These are phyloP conservation scores for Bombyx mandarina DNA, from an alignment of 1,140 invertebrate genomes.

Conservation along the genomic window DNA sequence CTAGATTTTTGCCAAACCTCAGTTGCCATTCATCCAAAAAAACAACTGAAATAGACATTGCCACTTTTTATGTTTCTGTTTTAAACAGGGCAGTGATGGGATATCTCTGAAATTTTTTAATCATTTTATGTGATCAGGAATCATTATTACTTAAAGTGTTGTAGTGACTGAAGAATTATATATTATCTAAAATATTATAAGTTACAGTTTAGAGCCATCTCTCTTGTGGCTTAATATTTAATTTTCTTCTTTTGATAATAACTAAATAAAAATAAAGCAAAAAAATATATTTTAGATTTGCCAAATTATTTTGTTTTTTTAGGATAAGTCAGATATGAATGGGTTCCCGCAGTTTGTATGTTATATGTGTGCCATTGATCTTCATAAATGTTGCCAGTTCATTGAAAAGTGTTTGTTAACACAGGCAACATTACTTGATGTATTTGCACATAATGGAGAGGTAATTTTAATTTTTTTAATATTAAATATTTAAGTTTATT, in stretches of 20 bases:
- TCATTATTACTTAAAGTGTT: neutral
- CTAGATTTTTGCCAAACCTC: too few relatives aligned
- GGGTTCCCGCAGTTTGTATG: slow-evolving; percentile 22
- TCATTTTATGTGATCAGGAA: neutral
- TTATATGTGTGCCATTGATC: slow-evolving; percentile 13
- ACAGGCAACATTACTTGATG: slow-evolving; percentile 18
- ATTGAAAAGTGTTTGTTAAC: slow-evolving; percentile 18
- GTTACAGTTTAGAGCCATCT: neutral
- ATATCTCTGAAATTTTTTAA: too few relatives aligned
- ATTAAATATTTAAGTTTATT: too few relatives aligned
- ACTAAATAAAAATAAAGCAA: slow-evolving; percentile 9
- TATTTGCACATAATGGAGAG: slow-evolving; percentile 20
- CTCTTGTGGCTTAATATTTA: slow-evolving; percentile 1
- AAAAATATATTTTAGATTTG: slow-evolving; percentile 18
- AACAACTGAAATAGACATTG: too few relatives aligned
- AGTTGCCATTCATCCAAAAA: too few relatives aligned
- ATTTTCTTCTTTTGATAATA: neutral
- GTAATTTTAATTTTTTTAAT: slow-evolving; percentile 5
- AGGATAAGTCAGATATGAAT: slow-evolving; percentile 16
- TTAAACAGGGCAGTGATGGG: too few relatives aligned
- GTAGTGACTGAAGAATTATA: neutral
- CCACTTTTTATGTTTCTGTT: too few relatives aligned
- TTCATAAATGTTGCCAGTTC: slow-evolving; percentile 14
- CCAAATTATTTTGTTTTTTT: neutral
- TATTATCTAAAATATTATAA: neutral